These are phyloP conservation scores for Torymus aiolomorphi DNA, from an alignment of 2,888 invertebrate species.

Conservation along the genomic window DNA sequence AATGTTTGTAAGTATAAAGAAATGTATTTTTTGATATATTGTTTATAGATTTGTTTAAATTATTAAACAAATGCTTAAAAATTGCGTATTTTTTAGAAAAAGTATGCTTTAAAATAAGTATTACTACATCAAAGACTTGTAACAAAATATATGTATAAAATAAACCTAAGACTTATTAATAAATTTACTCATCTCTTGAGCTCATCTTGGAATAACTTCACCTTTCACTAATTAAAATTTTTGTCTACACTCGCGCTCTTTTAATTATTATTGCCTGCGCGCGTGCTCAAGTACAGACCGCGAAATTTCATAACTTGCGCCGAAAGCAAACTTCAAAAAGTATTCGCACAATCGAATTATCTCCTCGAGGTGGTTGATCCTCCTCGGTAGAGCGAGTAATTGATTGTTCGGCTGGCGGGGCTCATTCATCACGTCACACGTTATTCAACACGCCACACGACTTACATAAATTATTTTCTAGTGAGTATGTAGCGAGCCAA, in stretches of 20 bases:
- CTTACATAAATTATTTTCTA: constrained; percentile 40
- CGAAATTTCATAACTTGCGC: not conserved
- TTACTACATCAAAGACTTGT: no score
- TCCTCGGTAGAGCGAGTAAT: not conserved
- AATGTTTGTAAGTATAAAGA: no score
- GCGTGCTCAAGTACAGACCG: no score
- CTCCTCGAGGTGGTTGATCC: not conserved
- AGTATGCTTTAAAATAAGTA: no score
- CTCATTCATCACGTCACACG: constrained; percentile 24
- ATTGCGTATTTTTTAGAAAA: no score
- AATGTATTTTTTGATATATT: no score
- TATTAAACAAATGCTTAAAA: no score
- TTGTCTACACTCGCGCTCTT: not conserved
- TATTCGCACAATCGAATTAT: constrained; percentile 21
- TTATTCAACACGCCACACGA: constrained; percentile 26
- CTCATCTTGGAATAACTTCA: constrained; percentile 12
- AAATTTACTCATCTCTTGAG: not conserved
- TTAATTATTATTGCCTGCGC: constrained; percentile 4
- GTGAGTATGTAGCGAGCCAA: constrained; percentile 6
- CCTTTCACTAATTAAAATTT: constrained; percentile 42
- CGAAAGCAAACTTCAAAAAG: not conserved
- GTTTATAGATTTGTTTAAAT: no score
- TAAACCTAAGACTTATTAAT: not conserved
- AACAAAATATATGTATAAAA: not conserved
- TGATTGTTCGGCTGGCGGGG: constrained; percentile 1